Percentiles rank a stretch among this genome's conserved stretches.
These are phyloP conservation scores for Leucosticte australis DNA, from an alignment of 2,113 vertebrate species.

Conservation along the genomic window DNA sequence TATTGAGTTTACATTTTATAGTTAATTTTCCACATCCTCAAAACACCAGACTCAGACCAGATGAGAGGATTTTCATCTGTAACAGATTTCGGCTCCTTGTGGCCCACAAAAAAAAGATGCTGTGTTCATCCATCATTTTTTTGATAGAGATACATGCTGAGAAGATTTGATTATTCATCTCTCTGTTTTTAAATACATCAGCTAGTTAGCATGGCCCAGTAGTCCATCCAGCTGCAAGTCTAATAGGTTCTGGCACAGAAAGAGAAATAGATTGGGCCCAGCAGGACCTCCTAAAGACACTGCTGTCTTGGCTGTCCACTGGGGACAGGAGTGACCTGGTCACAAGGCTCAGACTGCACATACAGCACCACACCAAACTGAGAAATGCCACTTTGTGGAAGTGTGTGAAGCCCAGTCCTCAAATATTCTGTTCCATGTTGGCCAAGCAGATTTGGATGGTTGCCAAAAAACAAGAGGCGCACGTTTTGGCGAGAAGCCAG, in stretches of 20 bases:
- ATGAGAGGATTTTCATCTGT: background rate
- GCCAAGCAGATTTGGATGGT: constrained; percentile 6
- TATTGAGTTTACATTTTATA: background rate
- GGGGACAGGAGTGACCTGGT: background rate
- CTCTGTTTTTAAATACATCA: constrained; percentile 7
- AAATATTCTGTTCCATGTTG: background rate
- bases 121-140: background rate
- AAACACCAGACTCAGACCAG: background rate
- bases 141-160: background rate
- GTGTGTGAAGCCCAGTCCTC: background rate
- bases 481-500: constrained; percentile 51
- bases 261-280: background rate
- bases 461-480: background rate
- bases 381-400: background rate
- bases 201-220: background rate
- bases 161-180: background rate
- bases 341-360: background rate
- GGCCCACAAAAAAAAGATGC: background rate
- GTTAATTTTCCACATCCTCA: background rate
- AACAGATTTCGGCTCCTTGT: background rate
- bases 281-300: background rate
- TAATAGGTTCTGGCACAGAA: background rate
- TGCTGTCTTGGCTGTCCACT: background rate
- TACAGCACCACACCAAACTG: background rate
- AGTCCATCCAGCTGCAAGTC: constrained; percentile 17